These are phyloP conservation scores for Chrysolina haemoptera DNA, from an alignment of 2,888 invertebrate species.

Conservation along the genomic window DNA sequence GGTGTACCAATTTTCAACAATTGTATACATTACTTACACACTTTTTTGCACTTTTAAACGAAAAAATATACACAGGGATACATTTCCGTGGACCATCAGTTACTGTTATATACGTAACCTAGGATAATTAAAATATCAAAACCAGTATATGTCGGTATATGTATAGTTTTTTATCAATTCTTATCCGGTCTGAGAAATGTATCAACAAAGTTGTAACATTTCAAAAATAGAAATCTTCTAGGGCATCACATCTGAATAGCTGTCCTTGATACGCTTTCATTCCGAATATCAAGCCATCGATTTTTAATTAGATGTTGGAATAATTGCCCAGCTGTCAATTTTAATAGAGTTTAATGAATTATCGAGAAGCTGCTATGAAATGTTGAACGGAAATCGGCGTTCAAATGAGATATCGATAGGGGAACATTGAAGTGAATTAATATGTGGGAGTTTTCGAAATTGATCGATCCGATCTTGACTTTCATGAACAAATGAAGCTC, in stretches of 20 bases:
- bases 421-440: conserved; percentile 9
- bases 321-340: conserved; percentile 43
- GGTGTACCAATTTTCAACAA: no score
- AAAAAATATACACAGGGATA: no score
- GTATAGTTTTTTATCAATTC: conserved; percentile 2
- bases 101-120: not conserved
- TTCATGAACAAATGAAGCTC: not conserved
- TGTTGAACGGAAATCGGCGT: conserved; percentile 13
- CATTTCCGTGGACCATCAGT: not conserved
- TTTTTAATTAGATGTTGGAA: conserved; percentile 46
- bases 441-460: conserved; percentile 19
- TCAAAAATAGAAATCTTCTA: conserved; percentile 43
- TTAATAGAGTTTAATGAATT: conserved; percentile 44
- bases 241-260: conserved; percentile 20
- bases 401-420: conserved; percentile 4
- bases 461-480: conserved; percentile 23
- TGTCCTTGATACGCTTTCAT: conserved; percentile 49
- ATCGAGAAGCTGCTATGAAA: conserved; percentile 37
- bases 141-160: conserved; percentile 3
- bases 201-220: conserved; percentile 39
- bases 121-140: not conserved
- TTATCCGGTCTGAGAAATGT: conserved; percentile 24
- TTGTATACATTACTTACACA: no score
- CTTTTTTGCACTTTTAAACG: no score
- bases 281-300: conserved; percentile 39